Evolutionary conservation across 2,797 vertebrate species (phyloP).

Genomic region (Sitta carolinensis): DNA sequence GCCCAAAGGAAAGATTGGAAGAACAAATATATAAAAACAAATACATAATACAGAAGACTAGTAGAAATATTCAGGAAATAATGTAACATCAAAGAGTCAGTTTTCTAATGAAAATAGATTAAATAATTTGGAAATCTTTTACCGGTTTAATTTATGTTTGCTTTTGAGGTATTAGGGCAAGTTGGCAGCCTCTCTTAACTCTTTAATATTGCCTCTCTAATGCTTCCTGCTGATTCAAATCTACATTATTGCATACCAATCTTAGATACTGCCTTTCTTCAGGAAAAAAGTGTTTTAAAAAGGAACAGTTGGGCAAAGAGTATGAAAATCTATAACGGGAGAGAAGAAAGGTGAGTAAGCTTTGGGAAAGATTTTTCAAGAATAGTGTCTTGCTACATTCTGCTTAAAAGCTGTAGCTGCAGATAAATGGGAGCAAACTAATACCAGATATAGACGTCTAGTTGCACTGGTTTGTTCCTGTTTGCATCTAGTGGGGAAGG

Average conservation of each 20-base stretch:
- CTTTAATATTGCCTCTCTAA: background rate
- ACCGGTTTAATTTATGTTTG: conserved; percentile 26
- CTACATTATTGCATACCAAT: background rate
- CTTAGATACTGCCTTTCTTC: background rate
- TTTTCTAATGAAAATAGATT: conserved; percentile 24
- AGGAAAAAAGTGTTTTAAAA: background rate
- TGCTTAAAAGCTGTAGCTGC: background rate
- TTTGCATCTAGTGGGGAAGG: background rate
- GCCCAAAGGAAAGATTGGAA: background rate
- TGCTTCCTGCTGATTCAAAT: background rate
- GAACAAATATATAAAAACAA: background rate
- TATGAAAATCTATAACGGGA: background rate
- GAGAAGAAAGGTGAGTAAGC: background rate
- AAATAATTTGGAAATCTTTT: conserved; percentile 24
- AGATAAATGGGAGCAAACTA: background rate
- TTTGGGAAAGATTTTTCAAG: background rate
- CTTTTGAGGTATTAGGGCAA: conserved; percentile 18
- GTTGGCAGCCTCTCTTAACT: conserved; percentile 18
- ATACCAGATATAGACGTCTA: background rate
- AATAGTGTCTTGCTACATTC: background rate
- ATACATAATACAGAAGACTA: background rate
- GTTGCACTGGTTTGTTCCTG: background rate
- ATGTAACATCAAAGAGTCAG: background rate
- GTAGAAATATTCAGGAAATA: conserved; percentile 25
- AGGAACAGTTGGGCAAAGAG: background rate